A percentile compares a stretch with the other conserved stretches of the same genome.
Evolutionary conservation across 1,140 invertebrate genomes (phyloP).

Genomic region (Drosophila novamexicana): DNA sequence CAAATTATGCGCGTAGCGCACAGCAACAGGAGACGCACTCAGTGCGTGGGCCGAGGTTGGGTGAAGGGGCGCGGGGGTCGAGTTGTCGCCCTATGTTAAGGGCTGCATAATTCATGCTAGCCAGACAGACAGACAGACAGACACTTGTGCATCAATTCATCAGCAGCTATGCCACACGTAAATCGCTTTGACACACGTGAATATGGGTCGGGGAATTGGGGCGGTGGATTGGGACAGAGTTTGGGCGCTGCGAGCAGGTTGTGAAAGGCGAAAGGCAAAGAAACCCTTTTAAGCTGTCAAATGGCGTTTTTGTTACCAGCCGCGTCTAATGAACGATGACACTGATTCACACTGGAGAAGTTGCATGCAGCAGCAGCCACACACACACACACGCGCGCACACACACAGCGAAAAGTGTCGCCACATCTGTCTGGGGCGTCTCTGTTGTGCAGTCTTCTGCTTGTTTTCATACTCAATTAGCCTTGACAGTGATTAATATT

Average conservation of each 20-base stretch:
- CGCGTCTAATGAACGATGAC: conserved; percentile 71
- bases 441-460: conserved; percentile 34
- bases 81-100: not conserved
- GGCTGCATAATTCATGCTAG: conserved; percentile 40
- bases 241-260: not conserved
- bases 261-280: conserved; percentile 3
- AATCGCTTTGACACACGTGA: conserved; percentile 29
- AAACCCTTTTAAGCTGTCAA: conserved; percentile 79
- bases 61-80: too few relatives aligned
- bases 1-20: conserved; percentile 56
- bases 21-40: conserved; percentile 29
- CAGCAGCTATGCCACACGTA: conserved; percentile 33
- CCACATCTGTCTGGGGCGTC: conserved; percentile 10
- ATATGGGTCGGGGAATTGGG: not conserved
- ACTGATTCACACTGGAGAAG: conserved; percentile 49
- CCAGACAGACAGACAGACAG: not conserved
- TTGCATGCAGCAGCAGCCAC: not conserved
- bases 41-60: not conserved
- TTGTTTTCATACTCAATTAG: conserved; percentile 81
- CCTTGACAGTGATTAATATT: conserved; percentile 78
- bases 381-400: not conserved
- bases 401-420: not conserved
- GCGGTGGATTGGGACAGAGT: not conserved
- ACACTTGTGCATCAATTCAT: conserved; percentile 52
- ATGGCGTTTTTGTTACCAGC: conserved; percentile 55